Evolutionary conservation across 37 sponge, comb jelly and placozoan genomes (phyloP).

Genomic region (Chondrilla cf. caribensis): DNA sequence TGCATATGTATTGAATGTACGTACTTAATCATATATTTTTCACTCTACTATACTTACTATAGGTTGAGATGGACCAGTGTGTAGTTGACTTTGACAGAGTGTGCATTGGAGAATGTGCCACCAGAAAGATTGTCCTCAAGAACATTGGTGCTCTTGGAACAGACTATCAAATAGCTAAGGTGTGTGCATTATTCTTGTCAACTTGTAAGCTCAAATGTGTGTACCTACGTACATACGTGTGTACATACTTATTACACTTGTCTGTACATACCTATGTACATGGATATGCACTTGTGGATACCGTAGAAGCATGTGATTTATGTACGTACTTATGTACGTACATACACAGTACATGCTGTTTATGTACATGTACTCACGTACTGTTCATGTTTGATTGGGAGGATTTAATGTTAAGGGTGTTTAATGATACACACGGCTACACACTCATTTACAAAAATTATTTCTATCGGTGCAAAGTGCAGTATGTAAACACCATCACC

Average conservation of each 20-base stretch:
- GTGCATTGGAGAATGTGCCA: constrained; percentile 79
- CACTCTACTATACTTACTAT: background rate
- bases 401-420: too few species aligned
- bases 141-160: constrained; percentile 86
- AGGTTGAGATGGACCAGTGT: constrained; percentile 6
- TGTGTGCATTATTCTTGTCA: too few species aligned
- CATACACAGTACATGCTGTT: background rate
- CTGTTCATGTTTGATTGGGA: too few species aligned
- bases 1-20: too few species aligned
- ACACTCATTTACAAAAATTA: too few species aligned
- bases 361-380: background rate
- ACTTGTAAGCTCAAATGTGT: too few species aligned
- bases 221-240: background rate
- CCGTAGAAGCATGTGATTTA: too few species aligned
- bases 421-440: too few species aligned
- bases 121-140: constrained; percentile 32
- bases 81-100: constrained; percentile 75
- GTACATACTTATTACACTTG: background rate
- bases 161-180: constrained; percentile 35
- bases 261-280: background rate
- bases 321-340: background rate
- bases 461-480: too few species aligned
- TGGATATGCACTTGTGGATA: background rate
- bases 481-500: too few species aligned
- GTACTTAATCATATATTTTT: too few species aligned